Percentiles rank a stretch among this genome's conserved stretches.
phyloP scores from a whole-genome alignment of 1,140 invertebrate genomes.

The Agrypnia vestita region DNA sequence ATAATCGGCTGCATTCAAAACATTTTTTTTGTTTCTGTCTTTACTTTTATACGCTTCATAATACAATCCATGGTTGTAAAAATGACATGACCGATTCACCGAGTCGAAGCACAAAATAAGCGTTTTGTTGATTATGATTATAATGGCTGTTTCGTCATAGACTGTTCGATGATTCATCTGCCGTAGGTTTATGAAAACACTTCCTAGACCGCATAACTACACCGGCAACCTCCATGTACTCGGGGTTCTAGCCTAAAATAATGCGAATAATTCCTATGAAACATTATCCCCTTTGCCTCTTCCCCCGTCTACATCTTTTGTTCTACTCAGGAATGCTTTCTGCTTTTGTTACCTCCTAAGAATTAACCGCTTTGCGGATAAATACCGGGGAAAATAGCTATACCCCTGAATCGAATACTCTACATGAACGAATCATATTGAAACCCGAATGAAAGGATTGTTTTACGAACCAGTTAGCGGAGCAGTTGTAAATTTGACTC shows the following conservation, averaged over 20 bases:
- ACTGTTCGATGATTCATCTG: slow-evolving; percentile 3
- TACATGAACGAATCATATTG: no score
- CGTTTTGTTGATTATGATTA: no score
- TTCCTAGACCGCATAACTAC: background rate
- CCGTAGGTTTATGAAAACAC: slow-evolving; percentile 18
- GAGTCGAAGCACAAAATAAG: no score
- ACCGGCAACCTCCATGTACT: background rate
- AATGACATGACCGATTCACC: no score
- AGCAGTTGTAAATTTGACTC: no score
- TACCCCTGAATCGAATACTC: slow-evolving; percentile 1
- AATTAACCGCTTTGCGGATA: slow-evolving; percentile 22
- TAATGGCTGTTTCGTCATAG: no score
- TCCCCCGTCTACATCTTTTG: background rate
- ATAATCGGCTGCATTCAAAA: no score
- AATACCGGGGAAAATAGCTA: background rate
- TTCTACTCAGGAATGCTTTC: slow-evolving; percentile 38
- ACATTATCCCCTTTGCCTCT: slow-evolving; percentile 24
- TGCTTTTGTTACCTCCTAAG: slow-evolving; percentile 27
- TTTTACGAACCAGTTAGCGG: no score
- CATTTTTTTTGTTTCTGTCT: no score
- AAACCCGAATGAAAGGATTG: no score
- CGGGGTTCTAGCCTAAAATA: background rate
- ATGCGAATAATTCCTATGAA: slow-evolving; percentile 31
- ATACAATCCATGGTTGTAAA: no score
- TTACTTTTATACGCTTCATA: no score